Percentiles rank a stretch among this genome's conserved stretches.
phyloP scores from a whole-genome alignment of 1,140 invertebrate genomes.

The Ridgeia piscesae region DNA sequence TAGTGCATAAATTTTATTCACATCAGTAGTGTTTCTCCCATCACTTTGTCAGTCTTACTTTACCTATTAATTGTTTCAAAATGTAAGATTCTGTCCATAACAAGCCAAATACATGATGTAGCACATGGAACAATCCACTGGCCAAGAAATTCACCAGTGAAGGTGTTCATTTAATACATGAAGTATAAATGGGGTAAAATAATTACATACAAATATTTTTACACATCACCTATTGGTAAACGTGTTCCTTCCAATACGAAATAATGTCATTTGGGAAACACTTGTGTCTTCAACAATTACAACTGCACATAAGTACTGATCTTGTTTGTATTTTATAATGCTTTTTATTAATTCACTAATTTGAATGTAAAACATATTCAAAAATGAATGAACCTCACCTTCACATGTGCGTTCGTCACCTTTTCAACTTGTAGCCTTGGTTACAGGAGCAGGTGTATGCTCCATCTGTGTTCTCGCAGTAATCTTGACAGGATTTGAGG shows the following conservation, averaged over 20 bases:
- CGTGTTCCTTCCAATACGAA: too few species aligned
- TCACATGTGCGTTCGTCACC: slow-evolving; percentile 14
- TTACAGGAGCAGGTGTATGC: neutral
- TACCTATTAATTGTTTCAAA: neutral
- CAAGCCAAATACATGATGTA: neutral
- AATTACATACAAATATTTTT: too few species aligned
- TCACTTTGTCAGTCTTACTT: neutral
- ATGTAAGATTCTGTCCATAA: neutral
- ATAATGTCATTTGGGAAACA: too few species aligned
- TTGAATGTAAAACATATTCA: neutral
- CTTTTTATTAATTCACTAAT: neutral
- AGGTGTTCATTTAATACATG: neutral
- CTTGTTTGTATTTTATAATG: neutral
- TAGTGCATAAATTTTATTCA: neutral
- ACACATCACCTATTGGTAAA: too few species aligned
- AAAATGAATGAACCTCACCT: neutral
- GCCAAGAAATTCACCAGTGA: neutral
- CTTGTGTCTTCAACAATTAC: neutral
- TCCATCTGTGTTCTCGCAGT: neutral
- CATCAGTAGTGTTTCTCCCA: neutral
- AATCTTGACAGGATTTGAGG: neutral
- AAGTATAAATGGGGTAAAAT: neutral
- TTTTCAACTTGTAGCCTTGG: neutral
- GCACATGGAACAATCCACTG: neutral
- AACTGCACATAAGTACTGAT: neutral